Percentiles rank a stretch among this genome's conserved stretches.
These are phyloP conservation scores for Lepidiolamprologus cunningtoni DNA, from an alignment of 2,113 vertebrate species.

Conservation along the genomic window DNA sequence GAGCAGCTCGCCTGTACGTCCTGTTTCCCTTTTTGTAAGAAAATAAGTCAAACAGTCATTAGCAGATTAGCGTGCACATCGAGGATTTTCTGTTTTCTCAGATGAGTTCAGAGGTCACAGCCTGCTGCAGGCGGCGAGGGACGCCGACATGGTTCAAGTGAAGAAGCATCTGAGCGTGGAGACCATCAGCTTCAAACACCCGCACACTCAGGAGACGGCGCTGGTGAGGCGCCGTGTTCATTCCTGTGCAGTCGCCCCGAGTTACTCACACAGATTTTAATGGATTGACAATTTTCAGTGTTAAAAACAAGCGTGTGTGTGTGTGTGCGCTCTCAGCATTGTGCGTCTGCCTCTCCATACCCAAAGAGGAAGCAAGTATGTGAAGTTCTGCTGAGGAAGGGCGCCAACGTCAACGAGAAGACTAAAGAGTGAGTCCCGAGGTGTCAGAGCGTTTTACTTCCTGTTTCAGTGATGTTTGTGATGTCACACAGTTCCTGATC, in stretches of 20 bases:
- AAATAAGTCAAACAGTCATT: not conserved
- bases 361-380: constrained; percentile 85
- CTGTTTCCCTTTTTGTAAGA: not conserved
- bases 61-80: not conserved
- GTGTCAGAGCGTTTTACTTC: not conserved
- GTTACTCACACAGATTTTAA: not conserved
- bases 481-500: not conserved
- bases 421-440: constrained; percentile 78
- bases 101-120: constrained; percentile 94
- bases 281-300: not conserved
- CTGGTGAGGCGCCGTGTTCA: not conserved
- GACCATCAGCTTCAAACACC: constrained; percentile 91
- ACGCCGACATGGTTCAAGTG: constrained; percentile 86
- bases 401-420: constrained; percentile 84
- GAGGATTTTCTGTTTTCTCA: constrained; percentile 29
- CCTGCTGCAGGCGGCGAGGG: constrained; percentile 84
- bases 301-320: not conserved
- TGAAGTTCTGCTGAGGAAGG: constrained; percentile 82
- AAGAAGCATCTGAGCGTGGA: constrained; percentile 89
- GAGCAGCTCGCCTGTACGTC: constrained; percentile 85
- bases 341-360: constrained; percentile 80
- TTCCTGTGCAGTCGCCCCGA: not conserved
- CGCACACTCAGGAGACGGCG: constrained; percentile 83
- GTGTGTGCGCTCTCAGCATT: constrained; percentile 51
- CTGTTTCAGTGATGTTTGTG: not conserved